Percentiles rank a stretch among this genome's conserved stretches.
Evolutionary conservation across 2,888 invertebrate species (phyloP).

Genomic region (Hyles lineata): DNA sequence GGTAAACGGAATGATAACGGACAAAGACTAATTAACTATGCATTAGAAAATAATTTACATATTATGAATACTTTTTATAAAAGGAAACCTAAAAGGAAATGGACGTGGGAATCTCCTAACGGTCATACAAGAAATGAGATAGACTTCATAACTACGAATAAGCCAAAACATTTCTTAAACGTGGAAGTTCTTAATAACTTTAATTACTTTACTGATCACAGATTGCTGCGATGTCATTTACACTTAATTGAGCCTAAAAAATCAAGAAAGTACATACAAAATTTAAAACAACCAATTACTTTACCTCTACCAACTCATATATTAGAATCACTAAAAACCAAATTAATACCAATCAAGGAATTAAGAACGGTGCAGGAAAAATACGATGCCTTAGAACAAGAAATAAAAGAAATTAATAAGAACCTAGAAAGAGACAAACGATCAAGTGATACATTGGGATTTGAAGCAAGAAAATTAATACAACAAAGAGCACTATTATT

Average conservation of each 20-base stretch:
- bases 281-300: conserved; percentile 11
- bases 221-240: conserved; percentile 30
- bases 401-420: conserved; percentile 12
- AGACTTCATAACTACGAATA: conserved; percentile 37
- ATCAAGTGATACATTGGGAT: background rate
- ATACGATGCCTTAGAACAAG: conserved; percentile 29
- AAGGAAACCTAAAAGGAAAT: conserved; percentile 36
- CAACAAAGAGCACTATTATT: background rate
- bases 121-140: conserved; percentile 39
- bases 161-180: conserved; percentile 31
- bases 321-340: conserved; percentile 21
- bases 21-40: conserved; percentile 38
- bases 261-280: conserved; percentile 25
- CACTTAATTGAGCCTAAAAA: conserved; percentile 23
- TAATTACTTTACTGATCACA: conserved; percentile 33
- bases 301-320: background rate
- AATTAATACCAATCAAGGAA: conserved; percentile 21
- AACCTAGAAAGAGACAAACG: background rate
- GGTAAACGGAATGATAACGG: conserved; percentile 42
- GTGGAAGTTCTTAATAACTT: conserved; percentile 36
- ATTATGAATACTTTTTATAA: conserved; percentile 39
- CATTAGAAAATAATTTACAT: conserved; percentile 36
- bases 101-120: conserved; percentile 41
- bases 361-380: conserved; percentile 28
- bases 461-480: conserved; percentile 2